A percentile compares a stretch with the other conserved stretches of the same genome.
phyloP scores from a whole-genome alignment of 1,140 invertebrate genomes.

The Muscidifurax raptorellus region DNA sequence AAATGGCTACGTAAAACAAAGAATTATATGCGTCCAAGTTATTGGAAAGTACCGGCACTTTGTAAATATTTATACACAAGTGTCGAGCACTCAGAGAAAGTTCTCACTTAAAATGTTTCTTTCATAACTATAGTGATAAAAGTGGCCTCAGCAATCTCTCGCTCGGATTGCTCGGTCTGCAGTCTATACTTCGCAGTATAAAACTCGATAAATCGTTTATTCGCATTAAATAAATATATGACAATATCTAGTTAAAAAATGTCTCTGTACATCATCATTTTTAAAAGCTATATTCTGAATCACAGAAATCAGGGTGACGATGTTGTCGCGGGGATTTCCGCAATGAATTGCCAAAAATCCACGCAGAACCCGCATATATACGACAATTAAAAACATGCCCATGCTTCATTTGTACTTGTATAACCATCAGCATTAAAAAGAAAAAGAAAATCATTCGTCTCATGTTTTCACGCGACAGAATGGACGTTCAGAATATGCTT shows the following conservation, averaged over 20 bases:
- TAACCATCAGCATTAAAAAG: too few relatives aligned
- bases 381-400: neutral
- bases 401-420: neutral
- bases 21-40: neutral
- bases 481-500: conserved; percentile 11
- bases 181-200: neutral
- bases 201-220: neutral
- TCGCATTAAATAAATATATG: neutral
- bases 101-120: neutral
- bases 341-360: too few relatives aligned
- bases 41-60: neutral
- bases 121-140: neutral
- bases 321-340: too few relatives aligned
- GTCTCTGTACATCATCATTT: neutral
- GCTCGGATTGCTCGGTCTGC: neutral
- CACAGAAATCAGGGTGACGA: neutral
- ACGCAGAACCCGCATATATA: too few relatives aligned
- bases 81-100: neutral
- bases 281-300: conserved; percentile 42
- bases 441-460: neutral
- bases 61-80: neutral
- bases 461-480: neutral
- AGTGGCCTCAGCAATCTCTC: neutral
- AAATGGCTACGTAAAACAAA: neutral
- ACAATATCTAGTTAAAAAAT: neutral